phyloP scores from a whole-genome alignment of 2,888 invertebrate genomes.

The Xestia sexstrigata region DNA sequence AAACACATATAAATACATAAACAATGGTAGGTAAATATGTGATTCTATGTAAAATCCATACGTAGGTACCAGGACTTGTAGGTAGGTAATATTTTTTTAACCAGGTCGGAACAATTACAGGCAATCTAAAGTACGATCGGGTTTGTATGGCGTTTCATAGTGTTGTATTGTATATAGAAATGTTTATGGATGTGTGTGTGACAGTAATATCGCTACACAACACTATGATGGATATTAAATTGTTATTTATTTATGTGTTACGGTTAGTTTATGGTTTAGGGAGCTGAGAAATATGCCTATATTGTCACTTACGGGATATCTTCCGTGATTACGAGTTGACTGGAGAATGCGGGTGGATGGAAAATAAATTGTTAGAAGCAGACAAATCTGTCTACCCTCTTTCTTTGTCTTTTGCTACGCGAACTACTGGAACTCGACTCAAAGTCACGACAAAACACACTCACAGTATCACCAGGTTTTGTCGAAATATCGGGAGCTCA shows the following conservation, averaged over 20 bases:
- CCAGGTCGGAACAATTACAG: conserved; percentile 74
- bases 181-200: conserved; percentile 46
- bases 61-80: not conserved
- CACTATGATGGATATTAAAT: conserved; percentile 65
- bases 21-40: conserved; percentile 24
- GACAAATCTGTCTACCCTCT: no score
- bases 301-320: no score
- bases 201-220: conserved; percentile 57
- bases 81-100: conserved; percentile 63
- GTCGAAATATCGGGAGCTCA: no score
- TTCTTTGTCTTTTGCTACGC: no score
- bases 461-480: no score
- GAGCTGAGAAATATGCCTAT: not conserved
- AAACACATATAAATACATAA: not conserved
- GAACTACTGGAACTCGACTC: no score
- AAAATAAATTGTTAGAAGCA: no score
- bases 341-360: no score
- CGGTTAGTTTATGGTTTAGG: conserved; percentile 17
- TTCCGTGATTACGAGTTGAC: no score
- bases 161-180: conserved; percentile 30
- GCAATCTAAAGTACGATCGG: conserved; percentile 77
- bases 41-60: conserved; percentile 28
- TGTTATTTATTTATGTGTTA: conserved; percentile 68
- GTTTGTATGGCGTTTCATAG: conserved; percentile 54
- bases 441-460: no score